Base-by-base conservation (phyloP, 2,888 invertebrate species). In the Drosophila conformis region DNA sequence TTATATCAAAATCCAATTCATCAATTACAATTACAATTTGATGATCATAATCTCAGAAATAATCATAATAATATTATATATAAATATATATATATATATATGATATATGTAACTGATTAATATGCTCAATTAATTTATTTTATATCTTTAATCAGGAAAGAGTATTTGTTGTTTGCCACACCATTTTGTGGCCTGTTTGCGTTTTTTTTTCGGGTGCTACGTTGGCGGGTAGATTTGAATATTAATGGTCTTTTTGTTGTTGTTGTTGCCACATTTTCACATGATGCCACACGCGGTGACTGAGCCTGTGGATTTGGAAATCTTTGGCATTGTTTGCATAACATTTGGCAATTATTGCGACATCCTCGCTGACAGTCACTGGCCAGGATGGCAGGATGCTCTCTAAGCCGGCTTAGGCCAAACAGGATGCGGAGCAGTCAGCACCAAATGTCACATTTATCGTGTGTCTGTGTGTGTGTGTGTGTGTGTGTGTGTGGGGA, bases 311-410 rank as follows among this genome's bases (percentile, higher is more conserved):
- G 88, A 88, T 90, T 86, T 80, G 59, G 25, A 46, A 69, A 69
- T 76, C 86, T 71, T 73, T 63, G 80, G 76, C 71, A 80, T 90
- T 89, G 89, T 90, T 90, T 89, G 88, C 90, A 89, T 90, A 90
- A 90, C 84, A 90, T 88, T 88, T 84, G 89, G 80, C 90, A 86
- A 89, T 88, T 90, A 89, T 89, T 69, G 80, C 78, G 63, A 88
- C 90, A 87, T 72, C 64, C 77, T 82, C 78, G 86, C 78, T 90
- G 90, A 89, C 88, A 90, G 81, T 69, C 66, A 57, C 49, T 54
- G 65, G 76, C 70, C 69, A 73, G 54, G 64, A 68, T 64, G 76
- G 77, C 77, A 73, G 70, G 80, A 80, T 71, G 73, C 63, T 69
- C 64, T 74, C 72, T 85, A 85, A 85, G 85, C 89, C 87, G 85